Evolutionary conservation across 1,140 invertebrate genomes (phyloP).

Genomic region (Charaxes varanes): DNA sequence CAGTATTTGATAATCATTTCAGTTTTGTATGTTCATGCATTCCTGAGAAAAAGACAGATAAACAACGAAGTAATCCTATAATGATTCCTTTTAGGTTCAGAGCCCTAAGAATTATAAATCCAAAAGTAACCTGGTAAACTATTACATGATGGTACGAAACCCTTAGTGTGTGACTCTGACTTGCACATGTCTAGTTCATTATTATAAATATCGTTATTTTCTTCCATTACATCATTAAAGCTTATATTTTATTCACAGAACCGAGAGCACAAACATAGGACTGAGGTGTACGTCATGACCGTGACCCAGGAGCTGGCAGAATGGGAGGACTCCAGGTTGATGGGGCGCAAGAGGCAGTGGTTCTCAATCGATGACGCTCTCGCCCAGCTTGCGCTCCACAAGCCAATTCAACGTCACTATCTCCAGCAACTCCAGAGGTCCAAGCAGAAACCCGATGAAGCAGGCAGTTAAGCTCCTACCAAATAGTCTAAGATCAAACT

Average conservation of each 20-base stretch:
- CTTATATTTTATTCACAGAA: conserved; percentile 77
- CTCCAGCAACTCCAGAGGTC: conserved; percentile 80
- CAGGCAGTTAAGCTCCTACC: conserved; percentile 37
- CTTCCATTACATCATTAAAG: too few species aligned
- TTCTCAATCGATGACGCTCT: conserved; percentile 92
- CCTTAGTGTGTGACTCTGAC: too few species aligned
- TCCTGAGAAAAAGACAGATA: too few species aligned
- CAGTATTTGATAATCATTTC: too few species aligned
- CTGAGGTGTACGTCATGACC: conserved; percentile 93
- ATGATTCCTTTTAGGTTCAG: too few species aligned
- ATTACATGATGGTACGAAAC: too few species aligned
- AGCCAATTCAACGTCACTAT: conserved; percentile 92
- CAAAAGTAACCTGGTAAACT: too few species aligned
- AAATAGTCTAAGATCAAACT: conserved; percentile 4
- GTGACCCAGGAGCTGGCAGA: conserved; percentile 93
- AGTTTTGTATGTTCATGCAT: too few species aligned
- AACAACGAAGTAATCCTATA: too few species aligned
- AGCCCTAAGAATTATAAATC: too few species aligned
- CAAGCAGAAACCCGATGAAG: conserved; percentile 61
- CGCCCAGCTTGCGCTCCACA: conserved; percentile 88
- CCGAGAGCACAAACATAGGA: conserved; percentile 92
- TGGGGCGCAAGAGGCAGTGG: conserved; percentile 93
- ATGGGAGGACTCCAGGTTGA: conserved; percentile 93
- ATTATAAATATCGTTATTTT: too few species aligned
- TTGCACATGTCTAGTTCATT: too few species aligned